These are phyloP conservation scores for Gonatopus flavifemur DNA, from an alignment of 1,140 invertebrate species.

Conservation along the genomic window DNA sequence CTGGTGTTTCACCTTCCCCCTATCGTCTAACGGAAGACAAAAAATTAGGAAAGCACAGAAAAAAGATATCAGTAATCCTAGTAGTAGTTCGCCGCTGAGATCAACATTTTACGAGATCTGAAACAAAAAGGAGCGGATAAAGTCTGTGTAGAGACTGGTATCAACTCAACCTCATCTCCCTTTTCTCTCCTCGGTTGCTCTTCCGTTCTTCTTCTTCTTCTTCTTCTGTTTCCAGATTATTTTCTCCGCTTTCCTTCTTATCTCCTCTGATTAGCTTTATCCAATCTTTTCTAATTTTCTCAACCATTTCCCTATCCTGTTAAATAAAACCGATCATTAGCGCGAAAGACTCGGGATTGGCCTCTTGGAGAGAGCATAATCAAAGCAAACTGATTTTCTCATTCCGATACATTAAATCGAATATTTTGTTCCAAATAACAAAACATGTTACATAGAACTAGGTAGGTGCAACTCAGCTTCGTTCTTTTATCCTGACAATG, in stretches of 20 bases:
- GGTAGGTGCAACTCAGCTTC: too few species aligned
- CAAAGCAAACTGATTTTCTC: conserved; percentile 8
- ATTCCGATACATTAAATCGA: too few species aligned
- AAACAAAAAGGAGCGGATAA: conserved; percentile 18
- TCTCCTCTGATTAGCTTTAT: conserved; percentile 13
- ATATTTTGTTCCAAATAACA: too few species aligned
- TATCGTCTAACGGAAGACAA: too few species aligned
- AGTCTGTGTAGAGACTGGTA: neutral
- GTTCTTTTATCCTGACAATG: too few species aligned
- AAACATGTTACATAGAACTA: too few species aligned
- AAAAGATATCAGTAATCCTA: too few species aligned
- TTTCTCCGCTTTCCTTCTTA: too few species aligned
- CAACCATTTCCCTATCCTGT: conserved; percentile 13
- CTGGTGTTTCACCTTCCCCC: too few species aligned
- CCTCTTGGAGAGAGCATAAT: conserved; percentile 16
- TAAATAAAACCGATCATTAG: conserved; percentile 24
- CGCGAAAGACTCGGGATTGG: conserved; percentile 19
- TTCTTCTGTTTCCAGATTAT: too few species aligned
- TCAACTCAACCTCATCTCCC: conserved; percentile 2
- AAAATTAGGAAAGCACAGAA: too few species aligned
- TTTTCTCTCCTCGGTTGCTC: neutral
- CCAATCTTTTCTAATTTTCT: conserved; percentile 29
- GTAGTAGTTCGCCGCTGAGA: conserved; percentile 23
- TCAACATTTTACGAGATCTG: conserved; percentile 25
- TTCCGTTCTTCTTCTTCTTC: too few species aligned